Base-by-base conservation (phyloP, 2,888 invertebrate species). In the Lysandra bellargus region DNA sequence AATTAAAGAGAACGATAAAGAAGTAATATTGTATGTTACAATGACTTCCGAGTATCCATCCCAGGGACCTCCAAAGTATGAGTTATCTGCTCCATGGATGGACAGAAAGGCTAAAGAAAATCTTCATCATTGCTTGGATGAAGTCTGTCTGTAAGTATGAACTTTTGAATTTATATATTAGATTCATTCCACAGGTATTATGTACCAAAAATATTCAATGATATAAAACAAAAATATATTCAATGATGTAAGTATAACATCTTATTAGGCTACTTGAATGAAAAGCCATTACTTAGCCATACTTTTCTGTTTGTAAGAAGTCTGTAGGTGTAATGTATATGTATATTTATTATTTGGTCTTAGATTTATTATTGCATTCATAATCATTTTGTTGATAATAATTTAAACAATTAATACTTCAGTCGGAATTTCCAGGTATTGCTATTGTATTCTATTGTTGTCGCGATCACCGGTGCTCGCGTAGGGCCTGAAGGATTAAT, bases 21-120 rank as follows among this genome's bases (percentile, higher is more conserved):
- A 95, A 83, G 95, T 96, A 0, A 93, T 92, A 80, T 87, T 97
- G n/a, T 95, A 95, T 86, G 92, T 97, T 49, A 96, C 95, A 23
- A 90, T 97, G 87, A 95, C 96, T 23, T 86, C 91, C 6, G 95
- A 95, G 57, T 97, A 97, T 87, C 97, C 97, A 0, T 91, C 93
- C 1, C 84, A 90, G 57, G 89, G 95, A 0, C 96, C 97, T 1
- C 97, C 97, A 0, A 94, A 92, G 81, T 97, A 96, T 87, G 96
- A 96, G 85, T 85, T 97, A 64, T 96, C 97, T 78, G 97, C 97
- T 0, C 97, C 97, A 0, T 96, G 96, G 95, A 93, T 97, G 88
- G 93, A 95, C 78, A 93, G 95, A 78, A 90, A 94, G 69, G 94
- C 95, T 69, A 97, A 97, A 86, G 90, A 92, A 81, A 86, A 91